These are phyloP conservation scores for Cossypha dichroa DNA, from an alignment of 2,797 vertebrate species.

Conservation along the genomic window DNA sequence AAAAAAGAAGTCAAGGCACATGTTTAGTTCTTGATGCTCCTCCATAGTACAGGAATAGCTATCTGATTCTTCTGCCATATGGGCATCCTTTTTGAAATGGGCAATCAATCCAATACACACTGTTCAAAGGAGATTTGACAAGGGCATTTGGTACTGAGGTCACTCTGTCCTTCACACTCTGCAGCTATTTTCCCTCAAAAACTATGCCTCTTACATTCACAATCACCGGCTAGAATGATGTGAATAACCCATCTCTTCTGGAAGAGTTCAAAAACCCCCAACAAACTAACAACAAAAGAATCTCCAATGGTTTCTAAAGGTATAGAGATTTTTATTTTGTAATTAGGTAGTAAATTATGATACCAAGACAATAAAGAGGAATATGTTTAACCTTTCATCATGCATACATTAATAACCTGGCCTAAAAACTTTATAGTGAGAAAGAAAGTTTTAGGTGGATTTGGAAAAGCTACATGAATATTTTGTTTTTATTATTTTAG, in stretches of 20 bases:
- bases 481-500: background rate
- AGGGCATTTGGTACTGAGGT: background rate
- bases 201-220: background rate
- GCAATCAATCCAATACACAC: background rate
- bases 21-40: background rate
- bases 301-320: background rate
- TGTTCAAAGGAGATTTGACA: background rate
- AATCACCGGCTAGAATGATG: background rate
- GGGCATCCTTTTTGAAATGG: background rate
- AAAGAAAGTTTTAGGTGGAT: background rate
- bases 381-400: background rate
- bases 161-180: background rate
- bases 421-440: background rate
- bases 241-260: background rate
- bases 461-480: background rate
- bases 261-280: background rate
- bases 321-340: background rate
- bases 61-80: constrained; percentile 9
- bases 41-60: background rate
- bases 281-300: background rate
- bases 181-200: background rate
- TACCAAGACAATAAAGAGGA: background rate
- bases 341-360: background rate
- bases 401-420: background rate
- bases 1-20: background rate